These are phyloP conservation scores for Drosophila murphyi DNA, from an alignment of 1,140 invertebrate genomes.

Conservation along the genomic window DNA sequence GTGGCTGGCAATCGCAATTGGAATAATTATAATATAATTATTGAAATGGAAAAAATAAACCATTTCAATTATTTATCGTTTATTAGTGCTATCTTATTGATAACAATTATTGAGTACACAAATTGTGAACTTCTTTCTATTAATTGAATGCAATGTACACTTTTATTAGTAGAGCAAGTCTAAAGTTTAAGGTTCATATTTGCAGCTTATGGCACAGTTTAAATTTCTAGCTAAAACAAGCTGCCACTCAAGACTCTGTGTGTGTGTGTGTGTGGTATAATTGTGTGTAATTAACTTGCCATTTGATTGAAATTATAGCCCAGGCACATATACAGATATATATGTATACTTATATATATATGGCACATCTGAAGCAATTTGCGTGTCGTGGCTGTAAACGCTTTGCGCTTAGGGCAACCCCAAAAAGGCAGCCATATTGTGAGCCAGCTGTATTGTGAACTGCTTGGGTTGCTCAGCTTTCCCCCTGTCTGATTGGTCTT, in stretches of 20 bases:
- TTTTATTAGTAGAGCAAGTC: no score
- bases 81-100: no score
- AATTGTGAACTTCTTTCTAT: no score
- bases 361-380: conserved; percentile 59
- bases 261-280: conserved; percentile 56
- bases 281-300: conserved; percentile 79
- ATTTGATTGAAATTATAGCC: conserved; percentile 80
- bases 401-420: conserved; percentile 18
- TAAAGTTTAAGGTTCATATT: neutral
- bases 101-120: no score
- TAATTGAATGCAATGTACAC: no score
- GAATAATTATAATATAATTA: no score
- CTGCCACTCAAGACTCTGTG: conserved; percentile 24
- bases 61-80: no score
- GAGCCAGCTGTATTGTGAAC: conserved; percentile 66
- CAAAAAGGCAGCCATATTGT: conserved; percentile 24
- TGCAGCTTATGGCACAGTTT: conserved; percentile 2
- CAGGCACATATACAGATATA: conserved; percentile 20
- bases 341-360: conserved; percentile 5
- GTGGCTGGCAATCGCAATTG: no score
- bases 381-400: conserved; percentile 50
- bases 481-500: conserved; percentile 37
- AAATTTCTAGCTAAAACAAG: conserved; percentile 18
- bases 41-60: no score
- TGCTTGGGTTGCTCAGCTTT: conserved; percentile 25